Evolutionary conservation across 2,113 vertebrate species (phyloP).

Genomic region (Corythornis cristatus): DNA sequence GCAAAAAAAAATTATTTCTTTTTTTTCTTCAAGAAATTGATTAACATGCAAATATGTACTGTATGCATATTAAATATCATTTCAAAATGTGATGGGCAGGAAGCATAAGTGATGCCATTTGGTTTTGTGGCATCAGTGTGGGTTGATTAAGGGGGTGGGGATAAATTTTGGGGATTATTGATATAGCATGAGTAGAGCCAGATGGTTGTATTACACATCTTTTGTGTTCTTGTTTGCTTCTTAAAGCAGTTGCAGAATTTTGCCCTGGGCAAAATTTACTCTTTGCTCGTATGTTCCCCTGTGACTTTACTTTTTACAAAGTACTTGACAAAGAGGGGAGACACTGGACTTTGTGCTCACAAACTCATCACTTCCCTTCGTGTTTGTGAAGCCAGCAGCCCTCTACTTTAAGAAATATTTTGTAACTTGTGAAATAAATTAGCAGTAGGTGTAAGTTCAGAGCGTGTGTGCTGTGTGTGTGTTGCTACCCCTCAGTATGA

Average conservation of each 20-base stretch:
- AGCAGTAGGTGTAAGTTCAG: slow-evolving; percentile 53
- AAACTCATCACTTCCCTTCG: slow-evolving; percentile 34
- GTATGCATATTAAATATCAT: slow-evolving; percentile 67
- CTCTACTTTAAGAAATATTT: slow-evolving; percentile 64
- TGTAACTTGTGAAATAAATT: slow-evolving; percentile 67
- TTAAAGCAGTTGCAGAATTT: slow-evolving; percentile 82
- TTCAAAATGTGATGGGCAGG: slow-evolving; percentile 74
- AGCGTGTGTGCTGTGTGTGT: neutral
- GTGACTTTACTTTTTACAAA: slow-evolving; percentile 76
- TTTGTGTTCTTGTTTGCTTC: slow-evolving; percentile 80
- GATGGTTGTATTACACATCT: slow-evolving; percentile 77
- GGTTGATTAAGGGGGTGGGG: slow-evolving; percentile 76
- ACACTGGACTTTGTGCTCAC: neutral
- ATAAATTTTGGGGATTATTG: slow-evolving; percentile 77
- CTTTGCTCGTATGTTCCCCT: slow-evolving; percentile 73
- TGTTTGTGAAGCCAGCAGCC: slow-evolving; percentile 67
- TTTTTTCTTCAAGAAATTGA: slow-evolving; percentile 60
- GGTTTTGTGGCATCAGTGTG: slow-evolving; percentile 79
- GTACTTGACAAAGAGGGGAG: slow-evolving; percentile 64
- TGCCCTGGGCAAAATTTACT: slow-evolving; percentile 77
- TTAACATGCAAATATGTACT: slow-evolving; percentile 68
- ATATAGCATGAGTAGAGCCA: slow-evolving; percentile 75
- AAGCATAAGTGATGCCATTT: slow-evolving; percentile 79
- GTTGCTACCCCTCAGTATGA: neutral
- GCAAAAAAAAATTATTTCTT: slow-evolving; percentile 50